Evolutionary conservation across 64 coral and sea anemone species (phyloP).

Genomic region (Montipora cactus): DNA sequence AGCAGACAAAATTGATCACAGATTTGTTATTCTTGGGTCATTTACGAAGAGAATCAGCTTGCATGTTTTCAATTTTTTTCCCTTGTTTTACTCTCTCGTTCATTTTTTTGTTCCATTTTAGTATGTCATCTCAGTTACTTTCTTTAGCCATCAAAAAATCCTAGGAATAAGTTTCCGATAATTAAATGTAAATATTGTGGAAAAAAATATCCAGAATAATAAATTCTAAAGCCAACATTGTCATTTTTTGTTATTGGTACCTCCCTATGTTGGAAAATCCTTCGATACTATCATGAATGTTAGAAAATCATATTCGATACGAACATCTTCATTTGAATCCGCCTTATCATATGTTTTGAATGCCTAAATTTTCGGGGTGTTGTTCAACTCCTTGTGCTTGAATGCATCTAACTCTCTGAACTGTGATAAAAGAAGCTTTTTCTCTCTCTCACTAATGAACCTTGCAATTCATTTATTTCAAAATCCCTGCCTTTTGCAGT

Average conservation of each 20-base stretch:
- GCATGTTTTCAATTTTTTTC: too few relatives aligned
- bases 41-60: too few relatives aligned
- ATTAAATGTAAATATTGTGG: constrained; percentile 3
- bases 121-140: too few relatives aligned
- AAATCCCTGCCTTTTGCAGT: too few relatives aligned
- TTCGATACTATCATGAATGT: not conserved
- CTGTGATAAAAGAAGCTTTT: too few relatives aligned
- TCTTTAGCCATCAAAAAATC: too few relatives aligned
- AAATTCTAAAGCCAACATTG: not conserved
- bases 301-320: too few relatives aligned
- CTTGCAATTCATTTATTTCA: not conserved
- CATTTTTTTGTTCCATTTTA: too few relatives aligned
- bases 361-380: not conserved
- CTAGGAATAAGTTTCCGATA: not conserved
- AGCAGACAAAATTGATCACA: not conserved
- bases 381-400: not conserved
- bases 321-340: too few relatives aligned
- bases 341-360: too few relatives aligned
- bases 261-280: not conserved
- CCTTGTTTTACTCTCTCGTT: too few relatives aligned
- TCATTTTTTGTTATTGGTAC: not conserved
- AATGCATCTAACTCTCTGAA: not conserved
- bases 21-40: not conserved
- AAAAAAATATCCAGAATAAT: not conserved
- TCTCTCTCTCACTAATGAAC: not conserved